These are phyloP conservation scores for Chaetodon trifasciatus DNA, from an alignment of 2,797 vertebrate species.

Conservation along the genomic window DNA sequence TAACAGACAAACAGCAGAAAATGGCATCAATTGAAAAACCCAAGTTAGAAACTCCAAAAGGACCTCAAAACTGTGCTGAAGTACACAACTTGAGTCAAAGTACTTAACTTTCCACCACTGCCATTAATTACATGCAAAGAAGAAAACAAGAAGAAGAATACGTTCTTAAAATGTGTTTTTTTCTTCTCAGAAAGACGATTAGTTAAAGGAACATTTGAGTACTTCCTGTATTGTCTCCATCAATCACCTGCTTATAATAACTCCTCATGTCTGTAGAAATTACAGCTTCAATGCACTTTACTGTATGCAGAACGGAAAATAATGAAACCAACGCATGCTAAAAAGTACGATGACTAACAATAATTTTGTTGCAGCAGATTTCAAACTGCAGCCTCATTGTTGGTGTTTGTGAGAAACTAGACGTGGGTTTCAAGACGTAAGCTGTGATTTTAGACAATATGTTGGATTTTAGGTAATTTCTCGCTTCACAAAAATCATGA, in stretches of 20 bases:
- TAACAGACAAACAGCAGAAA: no score
- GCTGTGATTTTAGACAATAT: background rate
- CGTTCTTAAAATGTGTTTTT: background rate
- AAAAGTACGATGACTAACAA: background rate
- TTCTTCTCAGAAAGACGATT: no score
- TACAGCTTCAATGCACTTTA: background rate
- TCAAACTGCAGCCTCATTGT: background rate
- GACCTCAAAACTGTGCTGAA: background rate
- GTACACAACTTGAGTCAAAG: background rate
- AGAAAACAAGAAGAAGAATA: background rate
- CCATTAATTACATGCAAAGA: background rate
- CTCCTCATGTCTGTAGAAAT: background rate
- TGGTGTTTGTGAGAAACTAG: background rate
- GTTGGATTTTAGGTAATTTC: background rate
- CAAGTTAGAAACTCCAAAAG: background rate
- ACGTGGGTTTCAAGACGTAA: background rate
- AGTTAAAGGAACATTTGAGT: background rate
- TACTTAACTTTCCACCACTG: background rate
- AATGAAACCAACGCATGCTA: background rate
- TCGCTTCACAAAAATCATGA: background rate
- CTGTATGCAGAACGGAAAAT: background rate
- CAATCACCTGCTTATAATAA: background rate
- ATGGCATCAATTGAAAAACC: no score
- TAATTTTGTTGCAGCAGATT: background rate
- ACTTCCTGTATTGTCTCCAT: background rate